These are phyloP conservation scores for Lithophane leautieri DNA, from an alignment of 2,888 invertebrate genomes.

Conservation along the genomic window DNA sequence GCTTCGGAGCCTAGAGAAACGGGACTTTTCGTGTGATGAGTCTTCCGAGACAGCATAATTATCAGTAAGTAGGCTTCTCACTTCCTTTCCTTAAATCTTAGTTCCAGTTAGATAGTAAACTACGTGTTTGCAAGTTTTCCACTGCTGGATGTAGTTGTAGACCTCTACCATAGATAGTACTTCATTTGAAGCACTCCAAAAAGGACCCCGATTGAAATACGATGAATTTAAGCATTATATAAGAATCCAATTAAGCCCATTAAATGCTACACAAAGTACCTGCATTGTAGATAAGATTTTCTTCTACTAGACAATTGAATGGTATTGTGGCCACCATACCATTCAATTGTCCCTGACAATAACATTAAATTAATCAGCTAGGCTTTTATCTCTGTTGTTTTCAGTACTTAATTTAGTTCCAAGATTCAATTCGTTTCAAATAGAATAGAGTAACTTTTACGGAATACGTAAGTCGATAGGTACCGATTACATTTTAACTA, in stretches of 20 bases:
- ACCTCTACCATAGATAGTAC: not conserved
- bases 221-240: not conserved
- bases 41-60: not conserved
- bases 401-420: not conserved
- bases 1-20: slow-evolving; percentile 77
- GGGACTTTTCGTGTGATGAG: slow-evolving; percentile 1
- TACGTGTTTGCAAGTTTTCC: not conserved
- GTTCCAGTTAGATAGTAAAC: not conserved
- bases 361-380: slow-evolving; percentile 3
- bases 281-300: not conserved
- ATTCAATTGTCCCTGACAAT: not conserved
- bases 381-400: not conserved
- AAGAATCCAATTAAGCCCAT: not conserved
- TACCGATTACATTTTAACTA: slow-evolving; percentile 8
- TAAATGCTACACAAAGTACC: slow-evolving; percentile 1
- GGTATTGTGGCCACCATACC: not conserved
- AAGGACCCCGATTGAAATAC: not conserved
- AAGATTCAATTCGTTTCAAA: not conserved
- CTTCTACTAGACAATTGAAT: not conserved
- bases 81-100: not conserved
- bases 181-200: not conserved
- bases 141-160: not conserved
- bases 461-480: not conserved
- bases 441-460: not conserved
- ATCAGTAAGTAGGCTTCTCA: not conserved